Base-by-base conservation (phyloP, 2,888 invertebrate genomes). In the Tinea trinotella region DNA sequence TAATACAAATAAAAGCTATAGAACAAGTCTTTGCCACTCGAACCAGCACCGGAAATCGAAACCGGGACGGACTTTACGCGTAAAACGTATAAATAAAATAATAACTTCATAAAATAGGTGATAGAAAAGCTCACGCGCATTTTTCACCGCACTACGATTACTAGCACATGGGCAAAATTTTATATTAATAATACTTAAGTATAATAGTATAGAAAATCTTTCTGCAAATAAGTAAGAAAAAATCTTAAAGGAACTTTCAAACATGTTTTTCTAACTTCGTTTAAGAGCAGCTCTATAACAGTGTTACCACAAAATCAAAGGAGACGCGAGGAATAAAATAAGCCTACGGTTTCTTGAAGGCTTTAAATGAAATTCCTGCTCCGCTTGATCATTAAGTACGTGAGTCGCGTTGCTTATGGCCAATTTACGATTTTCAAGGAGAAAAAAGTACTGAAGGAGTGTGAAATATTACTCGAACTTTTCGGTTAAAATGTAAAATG, bases 351-450 rank as follows among this genome's bases (percentile, higher is more conserved):
- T 46, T 13, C 19, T 13, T 30, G 5, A 30, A 44, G 19, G 52
- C 34, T 55, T 52, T 52, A 55, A 55, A 58, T 58, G 56, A 57
- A 58, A 58, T 57, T 58, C 57, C 58, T 24, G 20, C 40, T 44
- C 53, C 52, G 48, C 54, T 15, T 13, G 52, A 50, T 19, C 52
- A 44, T 35, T 54, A 35, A 20, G 56, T 48, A 55, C 56, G 57
- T 57, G 58, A 54, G 30, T n/a, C 54, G 24, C 35, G 35, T 46
- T 52, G 12, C 12, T 36, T 46, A 19, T 48, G 53, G 55, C 56
- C 55, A 57, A 55, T 58, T 57, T 54, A 46, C 17, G 19, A 17
- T 19, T 46, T 22, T 22, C 46, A 46, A 17, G 19, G n/a, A 40
- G 13, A 13, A 40, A 40, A 46, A 46, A 46, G n/a, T n/a, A 17